These are phyloP conservation scores for Oplegnathus fasciatus DNA, from an alignment of 2,113 vertebrate genomes.

Conservation along the genomic window DNA sequence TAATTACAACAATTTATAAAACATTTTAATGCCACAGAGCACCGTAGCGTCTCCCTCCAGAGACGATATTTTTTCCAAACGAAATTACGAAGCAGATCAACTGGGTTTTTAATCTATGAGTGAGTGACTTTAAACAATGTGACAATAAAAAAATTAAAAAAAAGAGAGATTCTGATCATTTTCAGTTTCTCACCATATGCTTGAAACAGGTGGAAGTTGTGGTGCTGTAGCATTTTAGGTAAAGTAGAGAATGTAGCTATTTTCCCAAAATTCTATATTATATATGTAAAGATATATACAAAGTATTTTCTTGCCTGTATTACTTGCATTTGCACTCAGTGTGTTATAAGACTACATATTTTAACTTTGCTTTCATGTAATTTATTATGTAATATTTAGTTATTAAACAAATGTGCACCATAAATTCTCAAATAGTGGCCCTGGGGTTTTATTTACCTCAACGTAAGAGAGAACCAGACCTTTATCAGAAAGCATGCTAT, in stretches of 20 bases:
- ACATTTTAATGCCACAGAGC: background rate
- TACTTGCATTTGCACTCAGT: conserved; percentile 61
- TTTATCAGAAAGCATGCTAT: background rate
- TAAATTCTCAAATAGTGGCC: conserved; percentile 21
- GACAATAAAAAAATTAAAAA: conserved; percentile 30
- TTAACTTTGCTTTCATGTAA: conserved; percentile 44
- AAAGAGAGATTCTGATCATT: conserved; percentile 11
- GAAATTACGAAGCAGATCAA: background rate
- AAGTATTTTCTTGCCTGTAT: conserved; percentile 49
- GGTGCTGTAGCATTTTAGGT: conserved; percentile 64
- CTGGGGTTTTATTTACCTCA: background rate
- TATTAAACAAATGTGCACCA: background rate
- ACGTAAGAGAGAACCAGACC: background rate
- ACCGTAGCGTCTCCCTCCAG: background rate
- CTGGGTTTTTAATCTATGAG: background rate
- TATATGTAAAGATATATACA: conserved; percentile 22
- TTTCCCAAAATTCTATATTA: conserved; percentile 41
- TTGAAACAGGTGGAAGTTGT: conserved; percentile 64
- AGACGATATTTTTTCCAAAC: background rate
- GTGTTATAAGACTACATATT: conserved; percentile 50
- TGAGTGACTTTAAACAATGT: conserved; percentile 13
- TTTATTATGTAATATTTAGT: conserved; percentile 22
- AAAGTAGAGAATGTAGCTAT: conserved; percentile 52
- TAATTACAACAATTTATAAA: conserved; percentile 2
- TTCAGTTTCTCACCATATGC: conserved; percentile 49